Base-by-base conservation (phyloP, 2,113 vertebrate genomes). In the Ellobius talpinus region DNA sequence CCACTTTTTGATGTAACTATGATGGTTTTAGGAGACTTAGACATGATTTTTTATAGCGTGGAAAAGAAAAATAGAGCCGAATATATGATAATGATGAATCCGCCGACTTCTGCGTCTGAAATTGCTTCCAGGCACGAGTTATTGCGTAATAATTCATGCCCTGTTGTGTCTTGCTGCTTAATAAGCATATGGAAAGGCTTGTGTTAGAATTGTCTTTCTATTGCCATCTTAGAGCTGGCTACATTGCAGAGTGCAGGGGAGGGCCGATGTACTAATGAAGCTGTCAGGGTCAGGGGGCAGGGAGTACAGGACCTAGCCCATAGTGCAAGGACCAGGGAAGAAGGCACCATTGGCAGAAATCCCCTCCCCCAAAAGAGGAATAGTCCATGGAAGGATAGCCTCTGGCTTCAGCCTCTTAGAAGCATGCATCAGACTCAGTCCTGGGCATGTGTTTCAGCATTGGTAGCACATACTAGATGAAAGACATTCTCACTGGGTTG, bases 151-250 rank as follows among this genome's bases (percentile, higher is more conserved):
- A 79, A 96, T 72, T 78, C 95, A 82, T 1, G 47, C 93, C 82
- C 93, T 52, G 74, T 96, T 94, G 91, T 85, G 95, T 96, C 95
- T 95, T 42, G 68, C 88, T 63, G 96, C 93, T 92, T 93, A 94
- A 76, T 90, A 93, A 94, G 96, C 42, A 0, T 65, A 47, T 65
- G 89, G 81, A 74, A 72, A 21, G 1, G 5, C 72, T 16, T 2
- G 3, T 45, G 91, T 74, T 1, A 6, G 93, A 63, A 42, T 19
- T 19, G 72, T 77, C 92, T 93, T 66, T 45, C 16, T 79, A 19
- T 45, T 73, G 79, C 42, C 78, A 1, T 68, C 26, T 66, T 5
- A 52, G 86, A n/a, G 65, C 90, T 12, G 2, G 36, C 74, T 81
- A 4, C 29, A 29, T 42, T 14, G 65, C 42, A 26, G 39, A 26